A percentile compares a stretch with the other conserved stretches of the same genome.
Conservation (phyloP, 2,797 vertebrate species). For the Gouania willdenowi region DNA sequence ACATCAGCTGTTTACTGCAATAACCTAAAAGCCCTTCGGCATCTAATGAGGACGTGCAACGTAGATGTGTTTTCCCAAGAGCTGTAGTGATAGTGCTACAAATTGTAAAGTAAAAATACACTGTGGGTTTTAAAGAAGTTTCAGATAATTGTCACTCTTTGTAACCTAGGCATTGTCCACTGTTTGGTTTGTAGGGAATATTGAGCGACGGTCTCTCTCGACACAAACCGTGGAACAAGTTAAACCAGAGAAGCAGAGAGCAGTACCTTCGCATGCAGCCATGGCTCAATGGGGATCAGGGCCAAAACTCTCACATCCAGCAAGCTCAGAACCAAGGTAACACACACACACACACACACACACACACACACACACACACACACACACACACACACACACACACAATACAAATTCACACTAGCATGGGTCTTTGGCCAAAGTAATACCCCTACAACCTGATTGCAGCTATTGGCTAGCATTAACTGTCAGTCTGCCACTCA, state of each 20-base stretch:
- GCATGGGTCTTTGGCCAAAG: slow-evolving; percentile 20
- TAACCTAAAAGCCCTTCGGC: too few relatives aligned
- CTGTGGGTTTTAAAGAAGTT: too few relatives aligned
- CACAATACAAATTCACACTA: slow-evolving; percentile 19
- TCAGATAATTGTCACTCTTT: too few relatives aligned
- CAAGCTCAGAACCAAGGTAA: slow-evolving; percentile 69
- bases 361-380: slow-evolving; percentile 6
- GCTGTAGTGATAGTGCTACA: too few relatives aligned
- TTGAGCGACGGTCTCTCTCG: slow-evolving; percentile 90
- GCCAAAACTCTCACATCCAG: slow-evolving; percentile 78
- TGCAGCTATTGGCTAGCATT: slow-evolving; percentile 60
- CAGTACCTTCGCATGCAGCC: slow-evolving; percentile 96
- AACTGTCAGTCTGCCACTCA: slow-evolving; percentile 66
- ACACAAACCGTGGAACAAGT: slow-evolving; percentile 92
- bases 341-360: slow-evolving; percentile 1
- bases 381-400: slow-evolving; percentile 3
- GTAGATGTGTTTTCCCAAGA: too few relatives aligned
- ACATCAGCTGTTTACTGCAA: too few relatives aligned
- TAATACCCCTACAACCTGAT: slow-evolving; percentile 51
- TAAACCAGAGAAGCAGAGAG: slow-evolving; percentile 92
- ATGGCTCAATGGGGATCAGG: slow-evolving; percentile 93
- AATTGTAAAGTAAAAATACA: too few relatives aligned
- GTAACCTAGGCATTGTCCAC: too few relatives aligned
- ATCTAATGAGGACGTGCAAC: too few relatives aligned
- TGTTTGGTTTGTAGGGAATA: slow-evolving; percentile 80